Conservation (phyloP, 2,113 vertebrate genomes). For the Labeo rohita region DNA sequence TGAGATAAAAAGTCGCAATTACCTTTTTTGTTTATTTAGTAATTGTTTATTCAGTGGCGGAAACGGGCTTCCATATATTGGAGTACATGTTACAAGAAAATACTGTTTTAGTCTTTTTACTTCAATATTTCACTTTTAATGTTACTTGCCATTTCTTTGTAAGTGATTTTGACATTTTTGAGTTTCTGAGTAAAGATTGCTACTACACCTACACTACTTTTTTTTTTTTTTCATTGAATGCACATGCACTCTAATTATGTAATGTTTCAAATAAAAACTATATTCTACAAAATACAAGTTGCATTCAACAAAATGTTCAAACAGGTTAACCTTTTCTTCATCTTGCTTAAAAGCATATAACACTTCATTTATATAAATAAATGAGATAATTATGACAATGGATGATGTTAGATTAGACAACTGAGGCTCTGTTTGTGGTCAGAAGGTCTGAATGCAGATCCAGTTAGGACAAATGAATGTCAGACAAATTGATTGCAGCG, state of each 20-base stretch:
- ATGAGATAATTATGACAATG: not conserved
- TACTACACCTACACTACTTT: no score
- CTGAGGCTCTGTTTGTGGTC: not conserved
- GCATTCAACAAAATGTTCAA: not conserved
- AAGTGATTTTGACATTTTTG: not conserved
- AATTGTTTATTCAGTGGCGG: no score
- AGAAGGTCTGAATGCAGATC: not conserved
- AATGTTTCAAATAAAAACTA: not conserved
- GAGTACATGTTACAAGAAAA: no score
- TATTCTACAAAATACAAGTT: not conserved
- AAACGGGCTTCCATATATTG: no score
- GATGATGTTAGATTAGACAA: not conserved
- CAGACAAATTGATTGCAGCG: not conserved
- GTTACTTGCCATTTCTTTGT: not conserved
- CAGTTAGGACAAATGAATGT: not conserved
- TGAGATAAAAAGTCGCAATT: no score
- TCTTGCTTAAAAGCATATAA: not conserved
- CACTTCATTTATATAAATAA: not conserved
- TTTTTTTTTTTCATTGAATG: not conserved
- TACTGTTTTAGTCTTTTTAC: not conserved
- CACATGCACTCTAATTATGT: not conserved
- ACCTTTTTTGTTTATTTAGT: no score
- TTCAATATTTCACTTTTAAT: not conserved
- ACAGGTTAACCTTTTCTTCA: no score
- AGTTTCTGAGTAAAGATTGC: no score